These are phyloP conservation scores for Cerastoderma edule DNA, from an alignment of 2,888 invertebrate genomes.

Conservation along the genomic window DNA sequence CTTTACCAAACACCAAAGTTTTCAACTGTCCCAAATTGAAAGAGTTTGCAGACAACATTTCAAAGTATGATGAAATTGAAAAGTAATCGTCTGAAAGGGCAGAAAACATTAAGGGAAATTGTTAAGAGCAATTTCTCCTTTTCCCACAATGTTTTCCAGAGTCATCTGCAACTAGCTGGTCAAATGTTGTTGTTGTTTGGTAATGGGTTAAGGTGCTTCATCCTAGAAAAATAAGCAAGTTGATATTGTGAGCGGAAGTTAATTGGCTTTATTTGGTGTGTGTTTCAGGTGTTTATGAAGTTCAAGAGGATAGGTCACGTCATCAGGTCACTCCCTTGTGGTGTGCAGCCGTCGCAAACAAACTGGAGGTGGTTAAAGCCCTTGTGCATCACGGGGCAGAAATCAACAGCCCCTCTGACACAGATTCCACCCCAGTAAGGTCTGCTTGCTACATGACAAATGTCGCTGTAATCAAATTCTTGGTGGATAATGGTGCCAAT, in stretches of 20 bases:
- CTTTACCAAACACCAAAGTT: no score
- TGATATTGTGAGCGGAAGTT: not conserved
- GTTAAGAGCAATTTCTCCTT: not conserved
- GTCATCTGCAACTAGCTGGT: no score
- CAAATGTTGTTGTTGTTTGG: no score
- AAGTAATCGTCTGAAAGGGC: no score
- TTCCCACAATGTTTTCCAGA: conserved; percentile 4
- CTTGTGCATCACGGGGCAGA: conserved; percentile 92
- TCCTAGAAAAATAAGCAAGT: no score
- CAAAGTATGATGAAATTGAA: no score
- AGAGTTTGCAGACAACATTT: no score
- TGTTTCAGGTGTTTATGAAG: conserved; percentile 85
- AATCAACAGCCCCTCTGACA: conserved; percentile 94
- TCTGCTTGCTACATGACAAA: conserved; percentile 94
- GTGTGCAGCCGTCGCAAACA: conserved; percentile 95
- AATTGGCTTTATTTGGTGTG: not conserved
- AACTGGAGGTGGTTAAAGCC: conserved; percentile 90
- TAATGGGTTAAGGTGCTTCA: no score
- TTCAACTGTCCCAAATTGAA: no score
- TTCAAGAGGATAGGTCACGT: conserved; percentile 91
- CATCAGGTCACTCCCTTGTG: conserved; percentile 95
- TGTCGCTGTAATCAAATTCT: conserved; percentile 76
- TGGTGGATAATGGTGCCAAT: conserved; percentile 82
- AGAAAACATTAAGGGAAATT: conserved; percentile 2
- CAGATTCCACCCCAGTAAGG: conserved; percentile 92